A percentile compares a stretch with the other conserved stretches of the same genome.
Evolutionary conservation across 2,113 vertebrate genomes (phyloP).

Genomic region (Eublepharis macularius): DNA sequence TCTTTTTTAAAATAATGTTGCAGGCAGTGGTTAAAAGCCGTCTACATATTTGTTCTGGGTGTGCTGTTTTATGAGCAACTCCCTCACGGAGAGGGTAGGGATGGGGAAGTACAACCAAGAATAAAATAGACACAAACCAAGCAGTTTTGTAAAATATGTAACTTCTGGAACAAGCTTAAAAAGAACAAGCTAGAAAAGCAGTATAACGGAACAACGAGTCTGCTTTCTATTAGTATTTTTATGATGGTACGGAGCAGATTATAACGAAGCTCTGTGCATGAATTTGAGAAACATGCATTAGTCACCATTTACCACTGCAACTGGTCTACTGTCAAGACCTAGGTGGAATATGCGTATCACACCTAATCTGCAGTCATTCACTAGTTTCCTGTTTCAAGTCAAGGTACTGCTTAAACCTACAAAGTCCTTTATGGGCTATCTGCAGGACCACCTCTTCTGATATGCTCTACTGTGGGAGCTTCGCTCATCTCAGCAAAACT

Average conservation of each 20-base stretch:
- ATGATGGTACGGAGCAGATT: neutral
- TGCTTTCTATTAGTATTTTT: neutral
- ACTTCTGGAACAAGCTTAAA: neutral
- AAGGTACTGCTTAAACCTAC: no score
- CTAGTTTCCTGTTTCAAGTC: no score
- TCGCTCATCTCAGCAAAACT: no score
- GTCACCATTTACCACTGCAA: no score
- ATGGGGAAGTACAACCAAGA: neutral
- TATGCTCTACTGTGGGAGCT: no score
- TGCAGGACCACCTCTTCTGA: no score
- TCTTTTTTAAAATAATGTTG: neutral
- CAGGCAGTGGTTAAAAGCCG: neutral
- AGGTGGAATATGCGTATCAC: no score
- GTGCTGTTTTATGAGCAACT: conserved; percentile 14
- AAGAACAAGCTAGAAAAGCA: neutral
- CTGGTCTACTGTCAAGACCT: no score
- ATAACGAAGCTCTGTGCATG: neutral
- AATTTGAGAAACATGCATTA: neutral
- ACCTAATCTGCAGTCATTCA: no score
- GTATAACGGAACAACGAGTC: neutral
- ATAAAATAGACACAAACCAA: neutral
- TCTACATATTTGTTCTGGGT: neutral
- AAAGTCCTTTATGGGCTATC: no score
- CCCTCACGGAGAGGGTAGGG: neutral
- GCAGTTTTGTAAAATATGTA: neutral